These are phyloP conservation scores for Leptopilina syphax DNA, from an alignment of 2,888 invertebrate genomes.

Conservation along the genomic window DNA sequence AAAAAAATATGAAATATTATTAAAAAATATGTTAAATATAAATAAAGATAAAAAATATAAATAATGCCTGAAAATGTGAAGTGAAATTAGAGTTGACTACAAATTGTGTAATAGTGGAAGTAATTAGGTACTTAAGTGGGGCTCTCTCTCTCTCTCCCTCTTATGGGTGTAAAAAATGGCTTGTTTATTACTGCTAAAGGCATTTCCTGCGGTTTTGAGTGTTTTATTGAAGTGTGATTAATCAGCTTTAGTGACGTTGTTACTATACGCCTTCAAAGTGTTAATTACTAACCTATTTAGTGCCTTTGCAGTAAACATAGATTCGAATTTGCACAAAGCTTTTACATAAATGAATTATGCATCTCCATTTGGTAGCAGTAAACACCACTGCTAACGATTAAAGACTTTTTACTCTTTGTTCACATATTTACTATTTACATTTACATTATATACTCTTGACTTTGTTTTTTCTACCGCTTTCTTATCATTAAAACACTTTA, in stretches of 20 bases:
- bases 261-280: slow-evolving; percentile 4
- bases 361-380: not conserved
- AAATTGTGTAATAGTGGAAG: not conserved
- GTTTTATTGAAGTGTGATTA: slow-evolving; percentile 22
- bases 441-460: not conserved
- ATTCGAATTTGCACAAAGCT: not conserved
- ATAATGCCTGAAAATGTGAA: not conserved
- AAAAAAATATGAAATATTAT: no score
- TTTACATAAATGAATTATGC: slow-evolving; percentile 30
- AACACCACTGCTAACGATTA: not conserved
- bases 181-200: not conserved
- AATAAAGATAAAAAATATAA: not conserved
- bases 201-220: not conserved
- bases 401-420: not conserved
- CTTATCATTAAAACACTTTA: not conserved
- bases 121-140: not conserved
- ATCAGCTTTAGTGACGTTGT: slow-evolving; percentile 7
- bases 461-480: not conserved
- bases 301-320: not conserved
- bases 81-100: not conserved
- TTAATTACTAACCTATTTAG: slow-evolving; percentile 12
- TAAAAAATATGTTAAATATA: no score
- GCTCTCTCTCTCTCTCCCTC: not conserved
- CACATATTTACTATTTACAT: not conserved
- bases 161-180: not conserved